Conservation (phyloP, 2,797 vertebrate genomes). For the Trichosurus vulpecula region DNA sequence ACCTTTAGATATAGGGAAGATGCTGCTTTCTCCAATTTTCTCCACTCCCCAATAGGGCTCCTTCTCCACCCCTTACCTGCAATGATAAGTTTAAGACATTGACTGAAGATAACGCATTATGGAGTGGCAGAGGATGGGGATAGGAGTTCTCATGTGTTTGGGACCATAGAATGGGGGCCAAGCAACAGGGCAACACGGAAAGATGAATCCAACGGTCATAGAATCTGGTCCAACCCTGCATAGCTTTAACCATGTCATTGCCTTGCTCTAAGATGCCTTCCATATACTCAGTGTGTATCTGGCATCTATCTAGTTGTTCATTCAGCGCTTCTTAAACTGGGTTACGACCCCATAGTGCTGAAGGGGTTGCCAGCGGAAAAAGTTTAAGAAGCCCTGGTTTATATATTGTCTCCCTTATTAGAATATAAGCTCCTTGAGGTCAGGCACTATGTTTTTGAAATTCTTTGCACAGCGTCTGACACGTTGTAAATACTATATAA, state of each 20-base stretch:
- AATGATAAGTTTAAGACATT: neutral
- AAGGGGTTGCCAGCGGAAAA: too few species aligned
- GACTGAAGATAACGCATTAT: neutral
- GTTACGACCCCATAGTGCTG: too few species aligned
- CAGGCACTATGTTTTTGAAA: neutral
- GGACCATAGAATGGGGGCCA: neutral
- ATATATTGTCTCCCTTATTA: neutral
- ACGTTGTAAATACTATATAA: neutral
- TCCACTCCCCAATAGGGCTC: neutral
- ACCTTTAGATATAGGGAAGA: neutral
- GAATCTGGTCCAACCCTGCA: neutral
- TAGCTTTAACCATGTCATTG: neutral
- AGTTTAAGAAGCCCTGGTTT: neutral
- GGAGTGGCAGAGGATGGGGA: neutral
- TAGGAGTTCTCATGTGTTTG: neutral
- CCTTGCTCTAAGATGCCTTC: neutral
- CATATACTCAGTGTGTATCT: neutral
- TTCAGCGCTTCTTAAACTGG: too few species aligned
- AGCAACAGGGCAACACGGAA: neutral
- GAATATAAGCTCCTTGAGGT: neutral
- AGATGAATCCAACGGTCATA: neutral
- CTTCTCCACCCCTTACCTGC: neutral
- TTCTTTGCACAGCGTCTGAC: neutral
- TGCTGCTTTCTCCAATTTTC: neutral
- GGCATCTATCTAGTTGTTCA: neutral